Percentiles rank a stretch among this genome's conserved stretches.
Conservation (phyloP, 2,888 invertebrate species). For the Nomada goodeniana region DNA sequence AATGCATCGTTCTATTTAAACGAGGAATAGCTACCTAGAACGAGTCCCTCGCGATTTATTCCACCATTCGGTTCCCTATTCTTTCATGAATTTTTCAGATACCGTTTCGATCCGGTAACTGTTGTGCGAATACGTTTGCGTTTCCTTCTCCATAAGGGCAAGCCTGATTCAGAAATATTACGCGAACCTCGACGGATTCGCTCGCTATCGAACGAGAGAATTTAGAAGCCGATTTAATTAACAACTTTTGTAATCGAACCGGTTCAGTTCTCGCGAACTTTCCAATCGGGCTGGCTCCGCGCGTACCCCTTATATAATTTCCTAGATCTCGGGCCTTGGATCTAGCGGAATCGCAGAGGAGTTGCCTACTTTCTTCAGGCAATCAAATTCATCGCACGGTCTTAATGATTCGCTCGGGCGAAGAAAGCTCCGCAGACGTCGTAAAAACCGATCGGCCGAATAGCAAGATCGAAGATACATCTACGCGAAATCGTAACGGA, state of each 20-base stretch:
- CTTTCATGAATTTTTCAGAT: background rate
- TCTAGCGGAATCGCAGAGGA: conserved; percentile 10
- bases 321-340: conserved; percentile 20
- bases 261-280: conserved; percentile 31
- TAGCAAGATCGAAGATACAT: background rate
- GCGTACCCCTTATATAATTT: conserved; percentile 38
- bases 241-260: conserved; percentile 10
- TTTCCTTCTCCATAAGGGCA: no score
- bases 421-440: background rate
- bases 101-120: background rate
- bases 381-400: background rate
- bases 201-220: conserved; percentile 12
- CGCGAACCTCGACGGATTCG: conserved; percentile 3
- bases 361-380: conserved; percentile 4
- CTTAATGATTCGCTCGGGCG: background rate
- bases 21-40: conserved; percentile 9
- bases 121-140: background rate
- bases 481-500: background rate
- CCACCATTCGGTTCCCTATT: background rate
- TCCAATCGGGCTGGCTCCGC: conserved; percentile 48
- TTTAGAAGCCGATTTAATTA: conserved; percentile 28
- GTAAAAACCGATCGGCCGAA: background rate
- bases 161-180: no score
- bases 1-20: conserved; percentile 40
- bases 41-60: no score